Base-by-base conservation (phyloP, 2,113 vertebrate species). In the Nycticryphes semicollaris region DNA sequence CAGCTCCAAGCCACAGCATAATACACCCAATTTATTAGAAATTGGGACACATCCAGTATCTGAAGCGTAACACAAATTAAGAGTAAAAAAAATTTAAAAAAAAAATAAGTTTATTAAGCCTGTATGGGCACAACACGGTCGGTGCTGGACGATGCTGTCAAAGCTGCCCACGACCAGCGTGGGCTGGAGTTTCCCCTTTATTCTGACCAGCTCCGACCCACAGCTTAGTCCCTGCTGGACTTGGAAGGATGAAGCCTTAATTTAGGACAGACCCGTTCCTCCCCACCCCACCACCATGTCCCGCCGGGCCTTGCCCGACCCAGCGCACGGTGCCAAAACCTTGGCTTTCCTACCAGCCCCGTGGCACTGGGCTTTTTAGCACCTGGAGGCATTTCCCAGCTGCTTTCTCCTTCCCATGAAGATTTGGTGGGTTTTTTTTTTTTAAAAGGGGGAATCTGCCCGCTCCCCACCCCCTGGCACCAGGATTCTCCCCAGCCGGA, bases 1-100 rank as follows among this genome's bases (percentile, higher is more conserved):
- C 86, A 90, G 83, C 60, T 93, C 94, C 95, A 95, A 77, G 79
- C 74, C 86, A 60, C 83, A 89, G 92, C 74, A 94, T 68, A 97
- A 93, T 47, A 60, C 70, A 93, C 15, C 10, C 17, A 3, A 94
- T 95, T 88, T 96, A 95, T 93, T 73, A 85, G 88, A 94, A 95
- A 81, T 5, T 57, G 94, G 94, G 87, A 80, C 60, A 89, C 89
- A 74, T 64, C 91, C 94, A 94, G 87, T 66, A 95, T 93, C 96
- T 95, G 94, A 85, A 96, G 93, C 80, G 21, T 60, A 93, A 83
- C 89, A 80, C 88, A 74, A 87, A 57, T 53, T 80, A 96, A 92
- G 76, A 87, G 96, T 39, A 43, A 43, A 43, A 43, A 43, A 43
- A 43, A 6, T 43, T 39, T 10, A 39, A 39, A n/a, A 96, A 92